Evolutionary conservation across 1,140 invertebrate genomes (phyloP).

Genomic region (Diabrotica virgifera): DNA sequence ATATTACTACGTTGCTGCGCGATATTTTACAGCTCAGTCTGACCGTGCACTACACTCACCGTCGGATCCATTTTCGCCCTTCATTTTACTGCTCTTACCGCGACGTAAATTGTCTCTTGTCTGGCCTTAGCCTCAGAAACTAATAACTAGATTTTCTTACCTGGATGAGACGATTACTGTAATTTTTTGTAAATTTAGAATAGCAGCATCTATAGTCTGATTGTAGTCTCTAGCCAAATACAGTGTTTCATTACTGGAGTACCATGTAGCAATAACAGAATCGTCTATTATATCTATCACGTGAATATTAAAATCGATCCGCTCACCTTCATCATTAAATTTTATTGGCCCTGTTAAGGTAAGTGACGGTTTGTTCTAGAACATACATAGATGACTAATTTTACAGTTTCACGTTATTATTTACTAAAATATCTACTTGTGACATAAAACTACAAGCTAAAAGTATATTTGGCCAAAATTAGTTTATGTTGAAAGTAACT

Average conservation of each 20-base stretch:
- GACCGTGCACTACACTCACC: no score
- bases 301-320: slow-evolving; percentile 18
- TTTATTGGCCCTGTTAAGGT: slow-evolving; percentile 8
- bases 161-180: slow-evolving; percentile 46
- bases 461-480: no score
- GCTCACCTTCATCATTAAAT: slow-evolving; percentile 21
- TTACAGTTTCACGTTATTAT: no score
- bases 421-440: no score
- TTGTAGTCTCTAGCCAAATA: slow-evolving; percentile 20
- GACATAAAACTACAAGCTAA: no score
- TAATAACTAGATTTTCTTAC: slow-evolving; percentile 15
- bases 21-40: no score
- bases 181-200: slow-evolving; percentile 24
- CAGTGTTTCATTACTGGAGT: slow-evolving; percentile 4
- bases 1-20: no score
- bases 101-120: no score
- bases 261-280: slow-evolving; percentile 9
- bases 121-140: no score
- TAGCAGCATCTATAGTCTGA: slow-evolving; percentile 23
- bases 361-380: slow-evolving; percentile 13
- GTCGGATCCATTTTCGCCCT: no score
- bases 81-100: no score
- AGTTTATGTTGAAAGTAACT: no score
- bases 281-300: slow-evolving; percentile 18
- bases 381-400: slow-evolving; percentile 10